Base-by-base conservation (phyloP, 2,888 invertebrate species). In the Lymantria monacha region DNA sequence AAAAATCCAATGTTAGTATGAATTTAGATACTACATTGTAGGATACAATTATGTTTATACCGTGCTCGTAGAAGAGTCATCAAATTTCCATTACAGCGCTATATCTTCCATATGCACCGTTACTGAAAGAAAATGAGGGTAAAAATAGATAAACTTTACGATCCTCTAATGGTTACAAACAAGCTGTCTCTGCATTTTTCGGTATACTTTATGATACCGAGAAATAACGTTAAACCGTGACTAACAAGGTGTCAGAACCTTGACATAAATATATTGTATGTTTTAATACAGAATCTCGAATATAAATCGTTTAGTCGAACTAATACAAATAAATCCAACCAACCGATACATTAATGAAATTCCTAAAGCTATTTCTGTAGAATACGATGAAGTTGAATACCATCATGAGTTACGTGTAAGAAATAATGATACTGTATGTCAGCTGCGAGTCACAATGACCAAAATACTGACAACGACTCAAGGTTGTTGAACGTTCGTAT, bases 391-490 rank as follows among this genome's bases (percentile, higher is more conserved):
- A 36, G 51, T 48, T 59, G 56, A 66, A 50, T 45, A 57, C 58
- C 57, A 63, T 58, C 54, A 65, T 52, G 56, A 48, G 53, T 54
- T 59, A 47, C 44, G 44, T 50, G 50, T 56, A 56, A 66, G 66
- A 70, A 72, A 69, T 76, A 75, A 70, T 71, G 64, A 70, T 66
- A 64, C 33, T 3, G 9, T 33, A 41, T 67, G 65, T 73, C 77
- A 79, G 76, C 76, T 76, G 74, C 69, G 69, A 68, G 72, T 76
- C 79, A 80, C 84, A 80, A 79, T 81, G 79, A 83, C 83, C 84
- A 85, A 85, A 86, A 85, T 83, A 84, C 79, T 81, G 79, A 77
- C 72, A 70, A 74, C 78, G 72, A 72, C 76, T 82, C 87, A 87
- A 88, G 87, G 87, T 85, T 41, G 41, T 41, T 87, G 82, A 70